Conservation (phyloP, 2,113 vertebrate species). For the Sarotherodon lohbergeri region DNA sequence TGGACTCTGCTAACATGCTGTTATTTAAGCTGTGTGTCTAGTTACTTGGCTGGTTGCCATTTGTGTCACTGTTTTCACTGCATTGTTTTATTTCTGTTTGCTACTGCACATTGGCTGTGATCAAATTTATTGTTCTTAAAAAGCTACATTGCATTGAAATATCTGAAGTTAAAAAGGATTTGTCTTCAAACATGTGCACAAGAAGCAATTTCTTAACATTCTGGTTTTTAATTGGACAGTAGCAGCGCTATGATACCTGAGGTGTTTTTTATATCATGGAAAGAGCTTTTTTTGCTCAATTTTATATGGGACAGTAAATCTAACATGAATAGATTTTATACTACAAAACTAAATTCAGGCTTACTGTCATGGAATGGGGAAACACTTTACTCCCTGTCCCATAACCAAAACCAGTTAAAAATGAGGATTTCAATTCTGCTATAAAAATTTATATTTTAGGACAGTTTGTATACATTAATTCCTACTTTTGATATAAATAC, state of each 20-base stretch:
- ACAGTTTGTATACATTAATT: background rate
- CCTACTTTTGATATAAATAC: background rate
- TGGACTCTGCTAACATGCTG: background rate
- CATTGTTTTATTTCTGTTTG: background rate
- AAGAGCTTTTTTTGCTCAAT: no score
- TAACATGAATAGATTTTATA: background rate
- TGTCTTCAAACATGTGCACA: background rate
- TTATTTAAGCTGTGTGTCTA: background rate
- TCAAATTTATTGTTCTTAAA: background rate
- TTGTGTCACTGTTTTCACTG: background rate
- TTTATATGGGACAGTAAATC: background rate
- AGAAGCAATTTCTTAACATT: background rate
- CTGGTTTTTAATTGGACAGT: fast-evolving
- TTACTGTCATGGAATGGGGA: fast-evolving
- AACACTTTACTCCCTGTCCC: background rate
- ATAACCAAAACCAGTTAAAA: fast-evolving
- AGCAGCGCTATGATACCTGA: fast-evolving
- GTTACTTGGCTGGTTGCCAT: background rate
- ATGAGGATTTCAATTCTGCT: background rate
- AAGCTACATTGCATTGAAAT: no score
- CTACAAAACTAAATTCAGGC: fast-evolving
- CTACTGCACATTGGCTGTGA: background rate
- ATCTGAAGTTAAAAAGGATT: background rate
- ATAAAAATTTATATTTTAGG: background rate
- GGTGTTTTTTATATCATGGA: background rate